Evolutionary conservation across 2,888 invertebrate genomes (phyloP).

Genomic region (Oscheius sp.): DNA sequence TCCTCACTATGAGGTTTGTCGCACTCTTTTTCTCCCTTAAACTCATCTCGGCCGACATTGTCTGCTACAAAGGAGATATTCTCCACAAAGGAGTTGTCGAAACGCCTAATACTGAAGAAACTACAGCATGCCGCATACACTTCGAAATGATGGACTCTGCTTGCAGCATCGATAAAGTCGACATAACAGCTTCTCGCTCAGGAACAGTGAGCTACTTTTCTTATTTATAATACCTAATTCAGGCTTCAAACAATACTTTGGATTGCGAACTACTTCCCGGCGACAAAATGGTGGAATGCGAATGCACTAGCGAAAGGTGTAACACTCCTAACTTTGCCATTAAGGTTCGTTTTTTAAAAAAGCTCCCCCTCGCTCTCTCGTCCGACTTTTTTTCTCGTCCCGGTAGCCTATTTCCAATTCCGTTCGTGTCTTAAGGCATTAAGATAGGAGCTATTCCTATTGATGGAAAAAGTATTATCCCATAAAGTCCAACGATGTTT

Average conservation of each 20-base stretch:
- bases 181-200: neutral
- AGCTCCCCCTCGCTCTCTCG: too few relatives aligned
- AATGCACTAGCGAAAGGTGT: slow-evolving; percentile 2
- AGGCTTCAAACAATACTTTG: neutral
- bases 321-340: slow-evolving; percentile 1
- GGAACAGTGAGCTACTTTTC: neutral
- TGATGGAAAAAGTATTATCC: too few relatives aligned
- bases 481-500: too few relatives aligned
- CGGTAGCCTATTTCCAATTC: too few relatives aligned
- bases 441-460: too few relatives aligned
- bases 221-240: neutral
- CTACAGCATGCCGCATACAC: neutral
- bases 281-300: slow-evolving; percentile 12
- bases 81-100: neutral
- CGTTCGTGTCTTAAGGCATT: too few relatives aligned
- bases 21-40: neutral
- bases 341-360: neutral
- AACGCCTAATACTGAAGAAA: neutral
- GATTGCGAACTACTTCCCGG: neutral
- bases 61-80: slow-evolving; percentile 18
- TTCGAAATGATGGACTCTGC: slow-evolving; percentile 9
- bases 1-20: neutral
- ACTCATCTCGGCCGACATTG: neutral
- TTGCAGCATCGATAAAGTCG: neutral
- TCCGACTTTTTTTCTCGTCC: too few relatives aligned